Evolutionary conservation across 92 coral and sea anemone genomes (phyloP), one percentile per base, ranked within the genome.

Genomic region (Palythoa heliodiscus): DNA sequence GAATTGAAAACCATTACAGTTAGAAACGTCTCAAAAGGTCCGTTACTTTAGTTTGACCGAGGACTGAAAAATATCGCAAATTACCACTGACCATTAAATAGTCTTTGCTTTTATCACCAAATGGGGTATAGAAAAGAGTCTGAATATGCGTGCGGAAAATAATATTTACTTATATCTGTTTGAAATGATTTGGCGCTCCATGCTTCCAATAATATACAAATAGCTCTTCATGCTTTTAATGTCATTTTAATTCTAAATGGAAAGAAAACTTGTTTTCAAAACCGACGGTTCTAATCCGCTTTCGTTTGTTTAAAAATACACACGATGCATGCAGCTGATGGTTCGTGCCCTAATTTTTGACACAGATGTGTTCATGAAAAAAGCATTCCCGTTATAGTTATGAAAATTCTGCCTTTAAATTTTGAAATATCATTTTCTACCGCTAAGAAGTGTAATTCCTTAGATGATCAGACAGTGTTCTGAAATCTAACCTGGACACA

Each of bases 251-350:
- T 43, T 79, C 43, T 79, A 64, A 79, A 79, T 79, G 84, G 84
- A 79, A 64, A 64, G 60, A 79, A 64, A 79, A 79, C 73, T n/a
- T 47, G 38, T 64, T 14, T 13, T 17, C 24, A 78, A 79, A 48
- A 61, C 23, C 58, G 47, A 24, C 58, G 73, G 50, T 53, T 63
- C 35, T 64, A 67, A 47, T 79, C 84, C 72, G 58, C 73, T 79
- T 63, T 79, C 57, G 84, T 79, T 79, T 78, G 71, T 78, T 78
- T 64, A 78, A 78, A 78, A 78, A 24, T 40, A 25, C 60, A 80
- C 53, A 48, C 40, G 37, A 80, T 43, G 52, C 25, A 80, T 22
- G 19, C 84, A 66, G 74, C 38, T 68, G 84, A 67, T 47, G 20
- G 23, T 79, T 39, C 43, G 37, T 23, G 16, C 52, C 12, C 60